Percentiles rank a stretch among this genome's conserved stretches.
Conservation (phyloP, 2,113 vertebrate species). For the Cebidichthys violaceus region DNA sequence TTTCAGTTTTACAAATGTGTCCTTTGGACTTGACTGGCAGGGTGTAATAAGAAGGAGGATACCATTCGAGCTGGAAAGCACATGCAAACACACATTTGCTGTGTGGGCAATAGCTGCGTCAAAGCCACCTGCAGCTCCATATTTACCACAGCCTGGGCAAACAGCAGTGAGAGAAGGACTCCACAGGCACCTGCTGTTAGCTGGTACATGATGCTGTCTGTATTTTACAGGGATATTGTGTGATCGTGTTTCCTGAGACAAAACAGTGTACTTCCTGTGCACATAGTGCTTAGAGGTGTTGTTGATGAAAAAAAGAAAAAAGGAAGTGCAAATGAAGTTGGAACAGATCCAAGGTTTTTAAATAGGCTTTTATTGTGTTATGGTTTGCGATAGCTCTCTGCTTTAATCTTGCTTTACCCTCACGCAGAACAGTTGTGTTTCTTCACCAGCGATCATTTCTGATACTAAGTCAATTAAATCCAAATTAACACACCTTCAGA, state of each 20-base stretch:
- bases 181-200: slow-evolving; percentile 64
- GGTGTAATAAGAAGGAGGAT: slow-evolving; percentile 45
- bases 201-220: slow-evolving; percentile 51
- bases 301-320: background rate
- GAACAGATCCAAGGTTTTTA: slow-evolving; percentile 56
- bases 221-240: slow-evolving; percentile 48
- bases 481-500: slow-evolving; percentile 40
- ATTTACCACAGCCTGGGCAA: slow-evolving; percentile 75
- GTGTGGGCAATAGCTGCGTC: slow-evolving; percentile 63
- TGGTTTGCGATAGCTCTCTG: slow-evolving; percentile 47
- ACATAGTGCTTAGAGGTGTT: slow-evolving; percentile 40
- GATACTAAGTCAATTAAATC: slow-evolving; percentile 66
- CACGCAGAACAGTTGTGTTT: slow-evolving; percentile 25
- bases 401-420: slow-evolving; percentile 44
- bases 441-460: slow-evolving; percentile 38
- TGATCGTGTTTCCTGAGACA: slow-evolving; percentile 67
- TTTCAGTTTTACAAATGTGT: slow-evolving; percentile 60
- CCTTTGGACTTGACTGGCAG: slow-evolving; percentile 58
- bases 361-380: slow-evolving; percentile 48
- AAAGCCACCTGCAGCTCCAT: slow-evolving; percentile 73
- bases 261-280: slow-evolving; percentile 54
- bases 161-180: slow-evolving; percentile 59
- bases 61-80: slow-evolving; percentile 8
- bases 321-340: slow-evolving; percentile 54
- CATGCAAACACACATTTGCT: slow-evolving; percentile 54